These are phyloP conservation scores for Leucophenga maculata DNA, from an alignment of 2,888 invertebrate species.

Conservation along the genomic window DNA sequence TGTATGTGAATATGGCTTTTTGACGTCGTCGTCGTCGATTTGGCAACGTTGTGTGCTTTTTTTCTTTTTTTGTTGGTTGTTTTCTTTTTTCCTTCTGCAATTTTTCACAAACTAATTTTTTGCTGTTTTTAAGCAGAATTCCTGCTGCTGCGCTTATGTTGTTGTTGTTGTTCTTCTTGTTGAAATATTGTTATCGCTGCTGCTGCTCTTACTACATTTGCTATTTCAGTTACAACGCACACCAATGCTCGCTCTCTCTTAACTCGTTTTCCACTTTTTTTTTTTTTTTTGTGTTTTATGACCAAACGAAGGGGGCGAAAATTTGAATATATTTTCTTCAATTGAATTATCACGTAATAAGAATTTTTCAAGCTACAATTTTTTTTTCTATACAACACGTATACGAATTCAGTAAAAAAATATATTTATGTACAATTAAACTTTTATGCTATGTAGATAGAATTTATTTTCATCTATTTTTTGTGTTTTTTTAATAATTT, in stretches of 20 bases:
- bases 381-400: too few relatives aligned
- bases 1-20: background rate
- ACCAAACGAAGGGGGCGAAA: too few relatives aligned
- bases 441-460: background rate
- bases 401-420: too few relatives aligned
- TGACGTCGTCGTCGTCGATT: background rate
- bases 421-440: background rate
- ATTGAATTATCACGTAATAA: too few relatives aligned
- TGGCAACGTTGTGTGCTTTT: background rate
- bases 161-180: too few relatives aligned
- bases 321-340: too few relatives aligned
- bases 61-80: background rate
- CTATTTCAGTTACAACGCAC: background rate
- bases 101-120: background rate
- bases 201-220: background rate
- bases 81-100: background rate
- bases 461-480: background rate
- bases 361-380: too few relatives aligned
- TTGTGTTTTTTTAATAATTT: conserved; percentile 9
- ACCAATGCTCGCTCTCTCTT: too few relatives aligned
- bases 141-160: background rate
- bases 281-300: too few relatives aligned
- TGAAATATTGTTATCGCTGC: background rate
- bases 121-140: background rate
- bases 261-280: too few relatives aligned